A percentile compares a stretch with the other conserved stretches of the same genome.
These are phyloP conservation scores for Oreochromis aureus DNA, from an alignment of 2,113 vertebrate species.

Conservation along the genomic window DNA sequence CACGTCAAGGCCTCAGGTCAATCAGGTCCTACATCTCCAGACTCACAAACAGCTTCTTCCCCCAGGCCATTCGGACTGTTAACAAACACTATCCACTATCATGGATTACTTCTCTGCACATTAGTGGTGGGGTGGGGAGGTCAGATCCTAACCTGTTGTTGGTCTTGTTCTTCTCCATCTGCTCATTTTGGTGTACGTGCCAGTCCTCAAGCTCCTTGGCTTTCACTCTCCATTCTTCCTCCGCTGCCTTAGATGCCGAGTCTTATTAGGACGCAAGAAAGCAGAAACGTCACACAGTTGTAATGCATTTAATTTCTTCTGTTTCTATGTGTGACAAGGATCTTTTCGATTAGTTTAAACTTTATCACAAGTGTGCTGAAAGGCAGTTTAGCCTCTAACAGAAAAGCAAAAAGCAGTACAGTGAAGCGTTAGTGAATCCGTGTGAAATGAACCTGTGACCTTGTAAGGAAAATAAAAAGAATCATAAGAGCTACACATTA, in stretches of 20 bases:
- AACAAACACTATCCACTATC: background rate
- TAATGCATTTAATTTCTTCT: background rate
- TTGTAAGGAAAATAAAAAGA: background rate
- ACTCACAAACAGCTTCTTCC: background rate
- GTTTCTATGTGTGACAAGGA: background rate
- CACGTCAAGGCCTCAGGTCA: background rate
- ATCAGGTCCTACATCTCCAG: background rate
- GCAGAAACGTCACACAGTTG: background rate
- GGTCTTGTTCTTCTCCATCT: constrained; percentile 95
- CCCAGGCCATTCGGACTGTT: background rate
- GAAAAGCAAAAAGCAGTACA: background rate
- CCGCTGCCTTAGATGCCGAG: constrained; percentile 85
- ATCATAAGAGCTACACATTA: background rate
- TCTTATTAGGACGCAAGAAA: constrained; percentile 61
- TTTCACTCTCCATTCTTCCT: constrained; percentile 91
- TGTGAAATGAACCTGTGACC: background rate
- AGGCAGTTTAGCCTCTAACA: background rate
- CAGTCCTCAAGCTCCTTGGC: constrained; percentile 97
- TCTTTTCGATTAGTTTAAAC: background rate
- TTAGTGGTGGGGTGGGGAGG: background rate
- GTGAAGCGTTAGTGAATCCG: background rate
- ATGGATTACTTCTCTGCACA: background rate
- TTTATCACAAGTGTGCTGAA: too few relatives aligned
- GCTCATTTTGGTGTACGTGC: constrained; percentile 92
- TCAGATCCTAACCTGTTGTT: constrained; percentile 84